Conservation (phyloP, 2,113 vertebrate genomes). For the Pluvialis apricaria region DNA sequence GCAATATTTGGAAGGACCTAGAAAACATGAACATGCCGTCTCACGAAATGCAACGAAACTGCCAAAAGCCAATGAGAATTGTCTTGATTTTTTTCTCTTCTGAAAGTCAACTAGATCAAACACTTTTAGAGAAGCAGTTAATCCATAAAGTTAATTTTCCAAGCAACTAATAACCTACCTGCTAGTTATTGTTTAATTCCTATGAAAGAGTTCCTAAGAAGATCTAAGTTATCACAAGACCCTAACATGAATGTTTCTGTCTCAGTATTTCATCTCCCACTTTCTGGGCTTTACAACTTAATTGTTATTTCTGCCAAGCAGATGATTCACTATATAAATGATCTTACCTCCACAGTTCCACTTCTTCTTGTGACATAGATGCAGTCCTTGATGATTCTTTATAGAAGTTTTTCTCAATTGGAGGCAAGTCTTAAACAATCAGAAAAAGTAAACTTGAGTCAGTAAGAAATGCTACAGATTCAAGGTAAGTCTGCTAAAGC, state of each 20-base stretch:
- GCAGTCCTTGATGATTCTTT: constrained; percentile 77
- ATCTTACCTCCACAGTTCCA: constrained; percentile 84
- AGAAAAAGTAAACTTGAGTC: neutral
- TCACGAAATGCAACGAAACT: neutral
- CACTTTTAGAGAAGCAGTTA: neutral
- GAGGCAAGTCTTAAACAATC: constrained; percentile 79
- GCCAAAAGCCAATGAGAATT: neutral
- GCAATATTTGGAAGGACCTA: neutral
- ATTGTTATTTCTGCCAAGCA: neutral
- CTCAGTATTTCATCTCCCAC: neutral
- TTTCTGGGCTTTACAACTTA: neutral
- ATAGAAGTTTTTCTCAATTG: constrained; percentile 91
- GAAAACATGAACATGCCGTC: neutral
- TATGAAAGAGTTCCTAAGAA: neutral
- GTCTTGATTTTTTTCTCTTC: neutral
- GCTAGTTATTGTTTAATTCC: neutral
- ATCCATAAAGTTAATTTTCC: neutral
- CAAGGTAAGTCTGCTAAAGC: neutral
- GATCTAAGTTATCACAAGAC: neutral
- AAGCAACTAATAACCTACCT: neutral
- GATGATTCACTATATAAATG: neutral
- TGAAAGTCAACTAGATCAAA: neutral
- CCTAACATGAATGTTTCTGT: neutral
- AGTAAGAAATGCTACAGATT: neutral
- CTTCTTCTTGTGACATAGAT: constrained; percentile 79